A percentile compares a stretch with the other conserved stretches of the same genome.
Conservation (phyloP, 1,140 invertebrate genomes). For the Eumeta japonica region DNA sequence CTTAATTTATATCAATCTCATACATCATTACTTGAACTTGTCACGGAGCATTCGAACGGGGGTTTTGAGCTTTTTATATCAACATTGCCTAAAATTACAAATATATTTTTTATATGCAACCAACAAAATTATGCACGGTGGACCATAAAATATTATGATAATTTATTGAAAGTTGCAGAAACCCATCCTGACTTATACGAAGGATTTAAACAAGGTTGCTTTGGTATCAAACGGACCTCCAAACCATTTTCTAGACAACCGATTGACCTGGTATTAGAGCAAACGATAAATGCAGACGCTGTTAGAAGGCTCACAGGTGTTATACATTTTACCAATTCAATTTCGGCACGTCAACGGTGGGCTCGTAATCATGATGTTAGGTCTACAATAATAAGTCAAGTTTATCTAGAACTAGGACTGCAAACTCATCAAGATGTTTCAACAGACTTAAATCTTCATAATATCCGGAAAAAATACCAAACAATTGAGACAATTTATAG, state of each 20-base stretch:
- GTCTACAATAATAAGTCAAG: slow-evolving; percentile 12
- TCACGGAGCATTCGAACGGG: slow-evolving; percentile 19
- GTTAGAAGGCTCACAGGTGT: slow-evolving; percentile 18
- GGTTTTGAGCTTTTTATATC: slow-evolving; percentile 20
- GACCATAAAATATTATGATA: slow-evolving; percentile 18
- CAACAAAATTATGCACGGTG: slow-evolving; percentile 32
- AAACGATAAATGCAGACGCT: too few species aligned
- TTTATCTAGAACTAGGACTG: slow-evolving; percentile 6
- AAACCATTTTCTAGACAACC: slow-evolving; percentile 27
- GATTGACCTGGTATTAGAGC: slow-evolving; percentile 21
- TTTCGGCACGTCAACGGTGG: slow-evolving; percentile 21
- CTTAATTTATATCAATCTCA: slow-evolving; percentile 23
- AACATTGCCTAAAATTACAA: slow-evolving; percentile 22
- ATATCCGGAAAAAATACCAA: slow-evolving; percentile 7
- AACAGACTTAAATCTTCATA: too few species aligned
- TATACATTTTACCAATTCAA: slow-evolving; percentile 20
- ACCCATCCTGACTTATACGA: too few species aligned
- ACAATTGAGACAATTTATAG: too few species aligned
- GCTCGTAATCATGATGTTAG: slow-evolving; percentile 8
- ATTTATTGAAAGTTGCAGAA: slow-evolving; percentile 20
- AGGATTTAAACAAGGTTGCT: slow-evolving; percentile 11
- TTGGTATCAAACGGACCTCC: slow-evolving; percentile 20
- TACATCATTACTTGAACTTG: slow-evolving; percentile 21
- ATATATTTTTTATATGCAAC: slow-evolving; percentile 32
- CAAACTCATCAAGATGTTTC: slow-evolving; percentile 11